These are phyloP conservation scores for Diprion similis DNA, from an alignment of 1,140 invertebrate species.

Conservation along the genomic window DNA sequence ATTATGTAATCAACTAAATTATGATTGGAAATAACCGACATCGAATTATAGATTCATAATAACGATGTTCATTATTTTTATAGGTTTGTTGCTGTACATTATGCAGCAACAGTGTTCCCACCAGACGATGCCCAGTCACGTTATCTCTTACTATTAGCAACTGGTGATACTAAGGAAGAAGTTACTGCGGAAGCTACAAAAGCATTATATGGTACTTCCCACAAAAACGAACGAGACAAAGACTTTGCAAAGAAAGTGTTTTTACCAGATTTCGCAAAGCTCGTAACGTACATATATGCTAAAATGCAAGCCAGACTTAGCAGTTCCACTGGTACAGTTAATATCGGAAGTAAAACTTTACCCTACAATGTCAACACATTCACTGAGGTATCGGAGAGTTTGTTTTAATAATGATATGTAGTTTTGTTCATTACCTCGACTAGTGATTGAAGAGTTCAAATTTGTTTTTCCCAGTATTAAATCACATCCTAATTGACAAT, in stretches of 20 bases:
- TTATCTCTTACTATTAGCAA: conserved; percentile 83
- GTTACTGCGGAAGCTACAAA: conserved; percentile 76
- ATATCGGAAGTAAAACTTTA: conserved; percentile 62
- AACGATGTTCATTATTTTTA: conserved; percentile 7
- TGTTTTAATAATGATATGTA: conserved; percentile 12
- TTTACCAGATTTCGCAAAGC: conserved; percentile 65
- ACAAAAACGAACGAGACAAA: conserved; percentile 58
- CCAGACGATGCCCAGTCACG: conserved; percentile 81
- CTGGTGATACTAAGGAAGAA: conserved; percentile 84
- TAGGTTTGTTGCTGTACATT: conserved; percentile 82
- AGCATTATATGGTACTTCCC: conserved; percentile 69
- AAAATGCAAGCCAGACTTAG: conserved; percentile 68
- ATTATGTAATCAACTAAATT: too few species aligned
- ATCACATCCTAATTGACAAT: conserved; percentile 18
- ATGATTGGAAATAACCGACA: conserved; percentile 13
- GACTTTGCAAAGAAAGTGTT: conserved; percentile 41
- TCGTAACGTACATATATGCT: conserved; percentile 70
- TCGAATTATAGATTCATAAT: too few species aligned
- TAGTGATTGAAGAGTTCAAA: neutral
- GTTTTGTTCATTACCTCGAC: conserved; percentile 15
- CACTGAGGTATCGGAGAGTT: conserved; percentile 54
- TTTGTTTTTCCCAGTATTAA: conserved; percentile 14
- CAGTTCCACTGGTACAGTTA: conserved; percentile 61
- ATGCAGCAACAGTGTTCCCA: conserved; percentile 82
- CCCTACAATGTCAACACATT: conserved; percentile 64